Evolutionary conservation across 2,797 vertebrate genomes (phyloP).

Genomic region (Pseudochirops cupreus): DNA sequence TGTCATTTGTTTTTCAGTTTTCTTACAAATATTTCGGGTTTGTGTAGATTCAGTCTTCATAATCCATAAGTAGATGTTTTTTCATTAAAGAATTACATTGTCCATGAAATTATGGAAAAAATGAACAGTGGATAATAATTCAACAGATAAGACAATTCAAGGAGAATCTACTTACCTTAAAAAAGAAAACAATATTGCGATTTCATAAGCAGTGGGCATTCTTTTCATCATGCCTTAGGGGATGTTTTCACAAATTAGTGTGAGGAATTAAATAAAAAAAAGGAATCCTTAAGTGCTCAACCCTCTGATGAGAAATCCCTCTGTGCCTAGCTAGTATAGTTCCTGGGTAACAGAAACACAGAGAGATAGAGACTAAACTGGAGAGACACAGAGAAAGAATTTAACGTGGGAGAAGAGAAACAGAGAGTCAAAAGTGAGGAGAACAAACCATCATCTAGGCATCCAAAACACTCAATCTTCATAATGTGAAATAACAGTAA

Average conservation of each 20-base stretch:
- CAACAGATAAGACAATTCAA: background rate
- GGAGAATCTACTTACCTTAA: background rate
- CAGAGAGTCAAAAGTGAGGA: background rate
- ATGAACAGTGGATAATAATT: background rate
- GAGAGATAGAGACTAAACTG: background rate
- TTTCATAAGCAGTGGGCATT: background rate
- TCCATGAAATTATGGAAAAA: background rate
- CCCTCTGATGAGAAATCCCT: background rate
- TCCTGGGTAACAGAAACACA: background rate
- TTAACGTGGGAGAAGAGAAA: background rate
- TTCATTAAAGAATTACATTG: background rate
- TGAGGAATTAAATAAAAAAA: background rate
- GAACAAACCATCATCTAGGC: background rate
- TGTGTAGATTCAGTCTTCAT: background rate
- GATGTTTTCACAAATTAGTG: background rate
- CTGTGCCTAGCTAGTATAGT: background rate
- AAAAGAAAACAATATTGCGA: background rate
- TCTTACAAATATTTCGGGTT: background rate
- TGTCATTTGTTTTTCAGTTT: background rate
- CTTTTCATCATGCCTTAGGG: background rate
- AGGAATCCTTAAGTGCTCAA: background rate
- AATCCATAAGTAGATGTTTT: background rate
- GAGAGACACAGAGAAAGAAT: background rate
- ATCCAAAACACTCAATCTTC: background rate
- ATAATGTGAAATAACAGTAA: background rate